Base-by-base conservation (phyloP, 2,113 vertebrate species). In the Beaufortia kweichowensis region DNA sequence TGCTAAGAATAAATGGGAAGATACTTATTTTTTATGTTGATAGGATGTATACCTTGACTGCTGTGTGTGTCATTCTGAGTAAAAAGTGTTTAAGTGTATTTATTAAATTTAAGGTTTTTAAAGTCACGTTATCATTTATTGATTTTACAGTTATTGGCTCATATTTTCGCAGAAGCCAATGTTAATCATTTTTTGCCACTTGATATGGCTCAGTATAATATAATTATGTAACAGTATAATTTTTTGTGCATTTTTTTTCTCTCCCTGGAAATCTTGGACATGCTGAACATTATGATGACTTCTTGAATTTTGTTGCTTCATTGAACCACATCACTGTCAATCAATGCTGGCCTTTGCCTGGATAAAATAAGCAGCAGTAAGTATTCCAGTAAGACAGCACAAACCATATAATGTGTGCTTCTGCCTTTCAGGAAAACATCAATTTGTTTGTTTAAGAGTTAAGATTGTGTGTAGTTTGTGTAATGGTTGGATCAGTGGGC, bases 301-400 rank as follows among this genome's bases (percentile, higher is more conserved):
- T 59, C 41, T 11, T 39, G 35, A 10, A 69, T 41, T 67, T 65
- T 53, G 75, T 57, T 69, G 33, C 3, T 5, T 35, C 33, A 9
- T 7, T 35, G 5, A 7, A 17, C 70, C 15, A 29, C 69, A 53
- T 69, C 61, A 26, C 50, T 74, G 8, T 69, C 31, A 57, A 66
- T 28, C 8, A 53, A 33, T 72, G 35, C 73, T 26, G 82, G 79
- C 76, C 57, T 76, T 71, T 14, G 8, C 76, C 57, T 70, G 46
- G 75, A 75, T n/a, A 33, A 71, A 85, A 86, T 77, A 93, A 94
- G 92, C 93, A 98, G 96, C 96, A 93, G 96, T 98, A 92, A 98
- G 96, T 98, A 95, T 80, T 5, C 12, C 3, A 23, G 12, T 14
- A 23, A 60, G 12, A 48, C 43, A 64, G 28, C 31, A 24, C 59